Evolutionary conservation across 2,888 invertebrate genomes (phyloP).

Genomic region (Apomyelois bistriatella): DNA sequence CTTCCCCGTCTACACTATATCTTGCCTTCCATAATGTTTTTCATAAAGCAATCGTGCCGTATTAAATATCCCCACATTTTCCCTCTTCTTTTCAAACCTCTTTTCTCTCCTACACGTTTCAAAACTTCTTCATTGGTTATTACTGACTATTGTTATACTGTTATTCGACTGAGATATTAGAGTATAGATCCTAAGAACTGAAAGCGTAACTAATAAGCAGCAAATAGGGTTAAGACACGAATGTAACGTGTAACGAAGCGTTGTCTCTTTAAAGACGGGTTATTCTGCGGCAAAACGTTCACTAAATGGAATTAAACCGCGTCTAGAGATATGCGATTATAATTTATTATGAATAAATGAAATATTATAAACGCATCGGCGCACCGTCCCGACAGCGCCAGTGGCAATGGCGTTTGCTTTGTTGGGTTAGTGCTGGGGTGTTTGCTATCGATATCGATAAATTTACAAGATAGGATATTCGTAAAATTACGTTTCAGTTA

Average conservation of each 20-base stretch:
- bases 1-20: too few species aligned
- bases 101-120: too few species aligned
- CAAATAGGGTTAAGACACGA: constrained; percentile 14
- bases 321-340: constrained; percentile 66
- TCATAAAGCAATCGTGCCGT: too few species aligned
- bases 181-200: too few species aligned
- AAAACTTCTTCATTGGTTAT: too few species aligned
- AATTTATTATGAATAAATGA: constrained; percentile 81
- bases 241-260: constrained; percentile 22
- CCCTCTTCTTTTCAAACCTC: too few species aligned
- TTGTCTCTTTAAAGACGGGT: constrained; percentile 17
- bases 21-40: too few species aligned
- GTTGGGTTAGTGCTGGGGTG: constrained; percentile 50
- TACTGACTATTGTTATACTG: too few species aligned
- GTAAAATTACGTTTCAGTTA: not conserved
- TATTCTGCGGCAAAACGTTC: constrained; percentile 17
- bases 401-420: constrained; percentile 79
- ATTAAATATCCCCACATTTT: too few species aligned
- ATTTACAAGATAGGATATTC: not conserved
- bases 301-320: constrained; percentile 52
- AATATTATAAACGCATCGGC: constrained; percentile 80
- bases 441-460: constrained; percentile 28
- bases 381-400: constrained; percentile 75
- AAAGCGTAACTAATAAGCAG: not conserved
- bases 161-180: too few species aligned